Conservation (phyloP, 2,888 invertebrate genomes). For the Orthonevra nobilis region DNA sequence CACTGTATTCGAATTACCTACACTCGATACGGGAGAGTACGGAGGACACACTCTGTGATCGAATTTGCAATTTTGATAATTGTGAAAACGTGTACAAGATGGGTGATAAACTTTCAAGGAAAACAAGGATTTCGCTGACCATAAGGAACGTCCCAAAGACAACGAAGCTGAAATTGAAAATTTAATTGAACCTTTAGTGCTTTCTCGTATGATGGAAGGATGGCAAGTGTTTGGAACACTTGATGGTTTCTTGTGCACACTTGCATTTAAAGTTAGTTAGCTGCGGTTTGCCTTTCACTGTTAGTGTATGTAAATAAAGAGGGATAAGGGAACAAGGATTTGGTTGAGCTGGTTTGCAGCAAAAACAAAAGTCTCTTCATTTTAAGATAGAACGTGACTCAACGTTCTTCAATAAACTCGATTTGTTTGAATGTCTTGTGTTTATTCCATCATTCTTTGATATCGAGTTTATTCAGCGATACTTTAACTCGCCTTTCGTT, state of each 20-base stretch:
- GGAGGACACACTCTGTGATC: constrained; percentile 84
- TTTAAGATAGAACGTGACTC: no score
- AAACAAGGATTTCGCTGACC: constrained; percentile 93
- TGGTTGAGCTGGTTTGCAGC: no score
- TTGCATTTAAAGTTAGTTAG: no score
- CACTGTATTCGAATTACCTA: constrained; percentile 90
- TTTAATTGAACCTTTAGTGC: constrained; percentile 74
- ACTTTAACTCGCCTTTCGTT: no score
- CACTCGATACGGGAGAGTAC: constrained; percentile 91
- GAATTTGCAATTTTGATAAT: constrained; percentile 84
- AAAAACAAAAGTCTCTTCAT: no score
- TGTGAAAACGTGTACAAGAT: constrained; percentile 82
- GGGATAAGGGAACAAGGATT: no score
- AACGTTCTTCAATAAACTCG: no score
- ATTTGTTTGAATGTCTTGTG: no score
- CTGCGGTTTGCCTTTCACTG: no score
- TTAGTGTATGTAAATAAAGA: no score
- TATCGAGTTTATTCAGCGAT: no score
- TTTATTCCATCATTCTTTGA: no score
- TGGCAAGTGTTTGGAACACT: neutral
- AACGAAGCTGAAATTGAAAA: constrained; percentile 86
- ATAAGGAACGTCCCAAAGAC: constrained; percentile 96
- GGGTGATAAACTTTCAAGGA: constrained; percentile 85
- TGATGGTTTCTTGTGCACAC: constrained; percentile 2
- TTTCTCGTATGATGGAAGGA: constrained; percentile 7